These are phyloP conservation scores for Drosophila obscura DNA, from an alignment of 1,140 invertebrate species.

Conservation along the genomic window DNA sequence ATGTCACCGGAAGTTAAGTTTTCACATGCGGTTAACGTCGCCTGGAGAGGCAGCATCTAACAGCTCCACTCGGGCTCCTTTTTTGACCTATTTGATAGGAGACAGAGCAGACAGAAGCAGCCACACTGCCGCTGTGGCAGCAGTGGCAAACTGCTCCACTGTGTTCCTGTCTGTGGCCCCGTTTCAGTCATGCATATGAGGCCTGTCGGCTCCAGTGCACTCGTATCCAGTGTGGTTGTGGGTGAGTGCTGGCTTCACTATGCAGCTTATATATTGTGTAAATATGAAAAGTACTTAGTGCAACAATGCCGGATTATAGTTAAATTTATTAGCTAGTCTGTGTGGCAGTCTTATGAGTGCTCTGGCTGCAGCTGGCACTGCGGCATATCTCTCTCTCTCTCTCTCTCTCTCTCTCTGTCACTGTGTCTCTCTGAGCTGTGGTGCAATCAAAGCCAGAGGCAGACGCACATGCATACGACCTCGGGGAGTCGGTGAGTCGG, in stretches of 20 bases:
- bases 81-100: slow-evolving; percentile 69
- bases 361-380: slow-evolving; percentile 9
- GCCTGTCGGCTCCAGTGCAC: slow-evolving; percentile 35
- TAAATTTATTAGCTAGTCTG: slow-evolving; percentile 76
- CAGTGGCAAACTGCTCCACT: slow-evolving; percentile 22
- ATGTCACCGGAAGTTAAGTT: slow-evolving; percentile 81
- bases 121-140: slow-evolving; percentile 16
- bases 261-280: slow-evolving; percentile 66
- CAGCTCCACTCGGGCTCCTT: slow-evolving; percentile 30
- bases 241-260: slow-evolving; percentile 9
- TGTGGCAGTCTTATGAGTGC: slow-evolving; percentile 51
- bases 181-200: slow-evolving; percentile 71
- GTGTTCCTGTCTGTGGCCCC: slow-evolving; percentile 26
- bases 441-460: slow-evolving; percentile 26
- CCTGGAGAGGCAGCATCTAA: slow-evolving; percentile 35
- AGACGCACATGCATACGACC: not conserved
- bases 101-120: slow-evolving; percentile 15
- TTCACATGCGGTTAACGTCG: slow-evolving; percentile 81
- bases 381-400: too few relatives aligned
- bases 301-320: slow-evolving; percentile 80
- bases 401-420: not conserved
- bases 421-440: slow-evolving; percentile 2
- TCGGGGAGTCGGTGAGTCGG: not conserved
- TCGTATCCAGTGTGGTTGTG: slow-evolving; percentile 1
- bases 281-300: slow-evolving; percentile 81